phyloP scores from a whole-genome alignment of 1,140 invertebrate species.

The Listronotus oregonensis region DNA sequence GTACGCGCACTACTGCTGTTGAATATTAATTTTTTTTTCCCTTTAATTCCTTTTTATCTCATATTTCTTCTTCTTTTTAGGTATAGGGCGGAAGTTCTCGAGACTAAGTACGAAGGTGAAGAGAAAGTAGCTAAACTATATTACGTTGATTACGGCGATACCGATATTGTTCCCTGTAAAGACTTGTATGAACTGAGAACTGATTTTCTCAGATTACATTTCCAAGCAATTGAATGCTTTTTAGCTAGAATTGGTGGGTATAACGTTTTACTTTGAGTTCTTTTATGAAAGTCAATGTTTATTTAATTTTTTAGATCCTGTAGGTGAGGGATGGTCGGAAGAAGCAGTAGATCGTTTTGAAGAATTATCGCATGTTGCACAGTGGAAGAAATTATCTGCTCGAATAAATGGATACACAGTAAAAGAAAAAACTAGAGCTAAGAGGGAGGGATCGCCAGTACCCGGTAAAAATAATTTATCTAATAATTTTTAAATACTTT shows the following conservation, averaged over 20 bases:
- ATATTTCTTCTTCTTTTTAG: constrained; percentile 24
- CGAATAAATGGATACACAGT: constrained; percentile 70
- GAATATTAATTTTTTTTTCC: too few species aligned
- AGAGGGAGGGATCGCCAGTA: constrained; percentile 64
- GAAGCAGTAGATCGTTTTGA: constrained; percentile 74
- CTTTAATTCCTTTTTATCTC: background rate
- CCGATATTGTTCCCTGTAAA: constrained; percentile 64
- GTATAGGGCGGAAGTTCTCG: constrained; percentile 63
- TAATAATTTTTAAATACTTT: background rate
- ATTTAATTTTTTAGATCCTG: constrained; percentile 48
- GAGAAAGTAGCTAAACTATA: constrained; percentile 68
- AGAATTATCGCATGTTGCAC: constrained; percentile 65
- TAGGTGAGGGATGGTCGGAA: constrained; percentile 62
- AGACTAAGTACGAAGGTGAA: constrained; percentile 61
- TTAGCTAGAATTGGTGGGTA: constrained; percentile 68
- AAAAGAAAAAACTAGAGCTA: constrained; percentile 53
- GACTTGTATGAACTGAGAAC: constrained; percentile 71
- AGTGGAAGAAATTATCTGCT: constrained; percentile 71
- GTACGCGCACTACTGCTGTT: too few species aligned
- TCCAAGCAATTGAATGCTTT: constrained; percentile 81
- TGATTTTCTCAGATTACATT: constrained; percentile 73
- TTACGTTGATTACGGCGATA: constrained; percentile 83
- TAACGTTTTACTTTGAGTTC: background rate
- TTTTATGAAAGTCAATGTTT: constrained; percentile 1
- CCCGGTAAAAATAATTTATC: constrained; percentile 55